phyloP scores from a whole-genome alignment of 2,113 vertebrate genomes.

The Saguinus imperator region DNA sequence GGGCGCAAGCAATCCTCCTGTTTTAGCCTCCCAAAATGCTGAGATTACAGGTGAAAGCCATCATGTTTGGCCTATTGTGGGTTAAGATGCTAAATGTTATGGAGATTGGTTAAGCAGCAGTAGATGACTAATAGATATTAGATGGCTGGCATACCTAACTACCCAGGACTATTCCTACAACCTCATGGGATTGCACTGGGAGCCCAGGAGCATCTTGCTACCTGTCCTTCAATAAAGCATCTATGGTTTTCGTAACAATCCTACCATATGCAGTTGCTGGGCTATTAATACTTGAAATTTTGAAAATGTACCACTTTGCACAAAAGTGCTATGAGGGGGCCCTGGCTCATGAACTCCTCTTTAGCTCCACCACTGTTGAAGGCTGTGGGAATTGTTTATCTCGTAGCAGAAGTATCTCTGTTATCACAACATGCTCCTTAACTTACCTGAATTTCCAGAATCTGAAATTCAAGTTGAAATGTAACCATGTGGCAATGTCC shows the following conservation, averaged over 20 bases:
- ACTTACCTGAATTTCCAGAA: constrained; percentile 89
- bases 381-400: neutral
- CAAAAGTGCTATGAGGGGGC: neutral
- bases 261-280: neutral
- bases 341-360: neutral
- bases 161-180: neutral
- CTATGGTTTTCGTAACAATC: neutral
- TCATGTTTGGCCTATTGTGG: no score
- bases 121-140: neutral
- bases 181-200: neutral
- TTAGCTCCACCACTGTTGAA: neutral
- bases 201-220: neutral
- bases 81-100: neutral
- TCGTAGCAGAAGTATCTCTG: neutral
- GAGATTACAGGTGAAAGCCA: no score
- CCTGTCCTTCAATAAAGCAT: neutral
- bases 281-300: neutral
- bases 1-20: no score
- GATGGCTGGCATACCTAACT: neutral
- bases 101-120: neutral
- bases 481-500: constrained; percentile 85
- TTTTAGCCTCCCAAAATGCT: no score
- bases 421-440: neutral
- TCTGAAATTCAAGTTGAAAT: constrained; percentile 92
- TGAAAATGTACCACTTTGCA: neutral